Conservation (phyloP, 1,140 invertebrate species). For the Callitettix versicolor region DNA sequence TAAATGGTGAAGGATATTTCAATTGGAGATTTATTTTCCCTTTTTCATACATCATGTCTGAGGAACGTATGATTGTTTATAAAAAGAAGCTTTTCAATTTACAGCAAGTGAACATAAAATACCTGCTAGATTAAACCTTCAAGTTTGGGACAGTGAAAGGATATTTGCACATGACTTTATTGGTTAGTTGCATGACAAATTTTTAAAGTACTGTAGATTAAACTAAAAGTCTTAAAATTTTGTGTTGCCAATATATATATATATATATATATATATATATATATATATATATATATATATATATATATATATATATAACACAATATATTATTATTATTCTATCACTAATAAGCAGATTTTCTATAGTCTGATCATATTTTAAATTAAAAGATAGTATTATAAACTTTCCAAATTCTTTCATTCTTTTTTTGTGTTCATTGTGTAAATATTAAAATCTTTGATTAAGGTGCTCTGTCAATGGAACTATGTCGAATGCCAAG, state of each 20-base stretch:
- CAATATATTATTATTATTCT: no score
- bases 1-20: slow-evolving; percentile 74
- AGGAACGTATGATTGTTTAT: slow-evolving; percentile 54
- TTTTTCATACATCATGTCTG: slow-evolving; percentile 65
- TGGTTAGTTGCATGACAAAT: slow-evolving; percentile 36
- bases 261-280: no score
- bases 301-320: no score
- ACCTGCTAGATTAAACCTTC: slow-evolving; percentile 38
- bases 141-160: slow-evolving; percentile 60
- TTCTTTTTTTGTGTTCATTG: no score
- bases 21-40: slow-evolving; percentile 85
- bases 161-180: slow-evolving; percentile 69
- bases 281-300: no score
- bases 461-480: background rate
- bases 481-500: slow-evolving; percentile 1
- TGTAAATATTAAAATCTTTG: no score
- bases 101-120: slow-evolving; percentile 31
- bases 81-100: slow-evolving; percentile 27
- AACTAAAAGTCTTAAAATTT: no score
- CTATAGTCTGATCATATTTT: no score
- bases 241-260: no score
- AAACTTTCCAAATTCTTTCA: no score
- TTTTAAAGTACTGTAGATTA: background rate
- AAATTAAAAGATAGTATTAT: no score
- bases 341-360: no score